Evolutionary conservation across 2,888 invertebrate species (phyloP).

Genomic region (Yponomeuta sedellus): DNA sequence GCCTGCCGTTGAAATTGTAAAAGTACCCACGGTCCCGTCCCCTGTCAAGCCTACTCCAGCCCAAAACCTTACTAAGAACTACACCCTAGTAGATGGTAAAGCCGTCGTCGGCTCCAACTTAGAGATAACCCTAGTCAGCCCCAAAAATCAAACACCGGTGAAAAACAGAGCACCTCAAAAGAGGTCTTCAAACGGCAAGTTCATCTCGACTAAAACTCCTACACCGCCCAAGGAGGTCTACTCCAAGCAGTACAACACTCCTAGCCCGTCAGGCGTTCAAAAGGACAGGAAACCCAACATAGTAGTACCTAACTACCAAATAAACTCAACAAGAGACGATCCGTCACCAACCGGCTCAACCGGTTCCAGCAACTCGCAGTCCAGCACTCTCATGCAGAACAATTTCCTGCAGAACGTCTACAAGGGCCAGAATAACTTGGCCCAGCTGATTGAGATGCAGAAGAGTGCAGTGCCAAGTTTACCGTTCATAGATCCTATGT

Average conservation of each 20-base stretch:
- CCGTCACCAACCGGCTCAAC: constrained; percentile 45
- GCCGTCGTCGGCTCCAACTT: constrained; percentile 78
- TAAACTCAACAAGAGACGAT: constrained; percentile 40
- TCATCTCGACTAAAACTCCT: constrained; percentile 63
- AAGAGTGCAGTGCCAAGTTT: constrained; percentile 33
- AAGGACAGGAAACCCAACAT: constrained; percentile 41
- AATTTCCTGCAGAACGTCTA: constrained; percentile 19
- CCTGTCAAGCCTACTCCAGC: constrained; percentile 62
- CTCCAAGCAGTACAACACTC: constrained; percentile 29
- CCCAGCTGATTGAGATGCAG: constrained; percentile 41
- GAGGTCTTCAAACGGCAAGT: constrained; percentile 74
- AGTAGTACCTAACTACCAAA: constrained; percentile 56
- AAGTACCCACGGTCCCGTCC: constrained; percentile 54
- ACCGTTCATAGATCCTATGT: constrained; percentile 55
- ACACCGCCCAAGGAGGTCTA: constrained; percentile 53
- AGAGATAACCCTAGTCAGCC: constrained; percentile 82
- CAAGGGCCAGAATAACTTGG: constrained; percentile 30
- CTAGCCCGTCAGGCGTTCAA: constrained; percentile 27
- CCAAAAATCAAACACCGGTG: constrained; percentile 47
- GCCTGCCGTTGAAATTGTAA: constrained; percentile 77
- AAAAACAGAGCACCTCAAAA: constrained; percentile 61
- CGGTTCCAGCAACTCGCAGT: constrained; percentile 35
- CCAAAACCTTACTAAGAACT: constrained; percentile 64
- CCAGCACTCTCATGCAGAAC: constrained; percentile 24
- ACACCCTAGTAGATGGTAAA: constrained; percentile 57